Evolutionary conservation across 1,140 invertebrate species (phyloP), one percentile per base, ranked within the genome.

Genomic region (Heliconius nattereri): DNA sequence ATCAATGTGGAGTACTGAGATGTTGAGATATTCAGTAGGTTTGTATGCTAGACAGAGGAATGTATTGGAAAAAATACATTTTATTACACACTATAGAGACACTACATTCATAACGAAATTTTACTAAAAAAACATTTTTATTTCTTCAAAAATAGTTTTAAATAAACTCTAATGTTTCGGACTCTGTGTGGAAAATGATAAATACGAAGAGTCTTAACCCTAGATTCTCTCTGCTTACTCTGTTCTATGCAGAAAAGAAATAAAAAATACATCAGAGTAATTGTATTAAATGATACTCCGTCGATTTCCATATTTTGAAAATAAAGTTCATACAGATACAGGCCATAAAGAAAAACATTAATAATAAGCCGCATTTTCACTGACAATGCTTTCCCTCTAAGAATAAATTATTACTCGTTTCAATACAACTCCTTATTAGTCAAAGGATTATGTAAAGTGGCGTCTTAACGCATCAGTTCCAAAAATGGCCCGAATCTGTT

Each of bases 401-500:
- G 60, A 81, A 76, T 81, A 81, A 78, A 83, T 81, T 73, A 78
- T 71, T 57, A 75, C 73, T 57, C 23, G 49, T 66, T 73, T 76
- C 74, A 76, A 71, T 78, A 32, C 71, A 72, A 60, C 70, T 81
- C 74, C 76, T 78, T 81, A 78, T 82, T 82, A 78, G 81, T 84
- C 83, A 81, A 80, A 76, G 83, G 78, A 82, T 84, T 84, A 84
- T 78, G 81, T 80, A 77, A 82, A 84, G 81, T 76, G 76, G 72
- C 80, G 74, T 80, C 83, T 84, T 76, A 76, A 82, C 77, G 83
- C 78, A 79, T 84, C 77, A 76, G 57, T 73, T 77, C 75, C 80
- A 81, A 81, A 85, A 85, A 83, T 75, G 82, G 76, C 16, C 72
- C 60, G 79, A 84, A 84, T 81, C 80, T 79, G 84, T 81, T 84